Base-by-base conservation (phyloP, 2,888 invertebrate species). In the Drosophila conformis region DNA sequence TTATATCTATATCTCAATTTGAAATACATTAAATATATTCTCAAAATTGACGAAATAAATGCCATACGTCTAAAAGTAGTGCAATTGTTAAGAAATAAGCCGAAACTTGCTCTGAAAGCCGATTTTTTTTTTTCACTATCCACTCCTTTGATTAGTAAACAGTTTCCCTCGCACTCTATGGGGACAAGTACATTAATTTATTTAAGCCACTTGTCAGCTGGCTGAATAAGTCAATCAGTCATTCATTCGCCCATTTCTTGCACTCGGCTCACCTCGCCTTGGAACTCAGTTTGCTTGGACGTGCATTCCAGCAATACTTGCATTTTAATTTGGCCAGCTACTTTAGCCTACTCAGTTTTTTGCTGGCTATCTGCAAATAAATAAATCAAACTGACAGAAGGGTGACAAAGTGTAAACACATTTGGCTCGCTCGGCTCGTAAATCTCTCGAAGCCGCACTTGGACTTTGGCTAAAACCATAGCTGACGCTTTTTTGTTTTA, bases 341-440 rank as follows among this genome's bases (percentile, higher is more conserved):
- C 79, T 83, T 78, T 80, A 78, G 78, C 81, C 81, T 78, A 80
- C 81, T 81, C 79, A 73, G 69, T 71, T 85, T 76, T 72, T 78
- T 73, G 60, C 68, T 72, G 71, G 82, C 76, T 90, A 87, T 87
- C 87, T 87, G 89, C 89, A 89, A 90, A 87, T 80, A 87, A 84
- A 87, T 91, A 91, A 91, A 90, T 91, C 90, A 91, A 90, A 81
- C 90, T 90, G 89, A 90, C 91, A 91, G 90, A 90, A 91, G 91
- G 91, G 91, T 91, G 91, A 91, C 91, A 91, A 91, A 91, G 91
- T 91, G 91, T 91, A 91, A 91, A 91, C 91, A 91, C 91, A 89
- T 91, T 91, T 89, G 88, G 91, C 89, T 82, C 82, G 90, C 83
- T 80, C 88, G 80, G 80, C 86, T 88, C 87, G 90, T 89, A 89